A percentile compares a stretch with the other conserved stretches of the same genome.
phyloP scores from a whole-genome alignment of 1,140 invertebrate species.

The Pissodes strobi region DNA sequence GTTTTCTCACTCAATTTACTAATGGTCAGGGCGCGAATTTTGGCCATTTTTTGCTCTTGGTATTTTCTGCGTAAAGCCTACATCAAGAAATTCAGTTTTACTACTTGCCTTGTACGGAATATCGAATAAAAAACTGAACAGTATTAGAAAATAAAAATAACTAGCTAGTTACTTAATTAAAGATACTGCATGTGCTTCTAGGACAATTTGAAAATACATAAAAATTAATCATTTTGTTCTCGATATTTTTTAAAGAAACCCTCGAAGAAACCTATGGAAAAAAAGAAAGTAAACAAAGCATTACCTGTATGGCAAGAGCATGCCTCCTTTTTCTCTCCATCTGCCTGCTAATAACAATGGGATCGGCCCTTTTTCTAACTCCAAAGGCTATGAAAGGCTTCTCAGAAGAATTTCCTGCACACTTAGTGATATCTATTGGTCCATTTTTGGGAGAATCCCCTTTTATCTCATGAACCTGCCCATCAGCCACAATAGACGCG shows the following conservation, averaged over 20 bases:
- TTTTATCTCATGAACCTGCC: conserved; percentile 47
- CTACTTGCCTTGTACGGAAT: no score
- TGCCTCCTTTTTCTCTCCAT: conserved; percentile 55
- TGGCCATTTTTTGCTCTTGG: conserved; percentile 67
- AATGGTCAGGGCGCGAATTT: conserved; percentile 56
- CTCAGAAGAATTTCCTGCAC: conserved; percentile 43
- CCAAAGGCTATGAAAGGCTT: conserved; percentile 60
- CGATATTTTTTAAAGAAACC: no score
- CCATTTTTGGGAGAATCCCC: conserved; percentile 48
- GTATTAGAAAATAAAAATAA: no score
- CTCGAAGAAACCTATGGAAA: no score
- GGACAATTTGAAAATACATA: background rate
- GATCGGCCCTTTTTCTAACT: conserved; percentile 61
- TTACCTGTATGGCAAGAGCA: conserved; percentile 56
- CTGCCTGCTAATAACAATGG: conserved; percentile 53
- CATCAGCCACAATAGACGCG: conserved; percentile 48
- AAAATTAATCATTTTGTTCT: no score
- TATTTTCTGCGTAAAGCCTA: conserved; percentile 69
- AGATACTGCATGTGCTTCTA: no score
- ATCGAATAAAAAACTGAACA: no score
- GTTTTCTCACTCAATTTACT: conserved; percentile 55
- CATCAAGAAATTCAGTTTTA: background rate
- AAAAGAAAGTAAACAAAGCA: background rate
- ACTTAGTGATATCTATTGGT: conserved; percentile 48
- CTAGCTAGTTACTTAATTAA: no score